Evolutionary conservation across 1,140 invertebrate species (phyloP).

Genomic region (Cydia amplana): DNA sequence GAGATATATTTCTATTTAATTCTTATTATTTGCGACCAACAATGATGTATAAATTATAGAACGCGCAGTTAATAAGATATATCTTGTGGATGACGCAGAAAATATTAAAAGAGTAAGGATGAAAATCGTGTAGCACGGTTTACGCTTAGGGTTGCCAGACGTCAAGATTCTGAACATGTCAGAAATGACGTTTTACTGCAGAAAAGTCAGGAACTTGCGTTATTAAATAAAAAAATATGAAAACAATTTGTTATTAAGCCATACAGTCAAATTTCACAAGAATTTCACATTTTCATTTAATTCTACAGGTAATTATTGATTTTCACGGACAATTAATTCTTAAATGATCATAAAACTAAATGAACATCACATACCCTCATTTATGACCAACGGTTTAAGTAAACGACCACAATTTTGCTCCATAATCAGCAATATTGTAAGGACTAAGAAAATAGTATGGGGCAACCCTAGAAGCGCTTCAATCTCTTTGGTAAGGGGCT

Average conservation of each 20-base stretch:
- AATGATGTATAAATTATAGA: slow-evolving; percentile 63
- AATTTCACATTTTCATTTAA: too few species aligned
- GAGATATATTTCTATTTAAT: slow-evolving; percentile 76
- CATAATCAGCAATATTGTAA: not conserved
- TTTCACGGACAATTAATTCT: too few species aligned
- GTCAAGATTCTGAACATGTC: not conserved
- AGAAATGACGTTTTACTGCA: not conserved
- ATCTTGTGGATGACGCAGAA: slow-evolving; percentile 40
- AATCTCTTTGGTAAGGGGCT: slow-evolving; percentile 30
- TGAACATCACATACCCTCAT: too few species aligned
- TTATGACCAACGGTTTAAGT: too few species aligned
- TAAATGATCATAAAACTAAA: too few species aligned
- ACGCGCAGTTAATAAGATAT: slow-evolving; percentile 42
- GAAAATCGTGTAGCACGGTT: slow-evolving; percentile 34
- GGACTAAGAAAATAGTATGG: not conserved
- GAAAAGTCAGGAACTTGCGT: slow-evolving; percentile 33
- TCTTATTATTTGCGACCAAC: slow-evolving; percentile 67
- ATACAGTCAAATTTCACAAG: too few species aligned
- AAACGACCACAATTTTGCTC: not conserved
- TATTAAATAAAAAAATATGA: too few species aligned
- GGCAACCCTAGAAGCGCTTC: slow-evolving; percentile 2
- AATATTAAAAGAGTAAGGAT: slow-evolving; percentile 36
- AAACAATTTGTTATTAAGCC: too few species aligned
- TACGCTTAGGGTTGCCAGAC: not conserved
- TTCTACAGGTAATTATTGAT: too few species aligned